Evolutionary conservation across 2,888 invertebrate genomes (phyloP).

Genomic region (Philhelius pedissequus): DNA sequence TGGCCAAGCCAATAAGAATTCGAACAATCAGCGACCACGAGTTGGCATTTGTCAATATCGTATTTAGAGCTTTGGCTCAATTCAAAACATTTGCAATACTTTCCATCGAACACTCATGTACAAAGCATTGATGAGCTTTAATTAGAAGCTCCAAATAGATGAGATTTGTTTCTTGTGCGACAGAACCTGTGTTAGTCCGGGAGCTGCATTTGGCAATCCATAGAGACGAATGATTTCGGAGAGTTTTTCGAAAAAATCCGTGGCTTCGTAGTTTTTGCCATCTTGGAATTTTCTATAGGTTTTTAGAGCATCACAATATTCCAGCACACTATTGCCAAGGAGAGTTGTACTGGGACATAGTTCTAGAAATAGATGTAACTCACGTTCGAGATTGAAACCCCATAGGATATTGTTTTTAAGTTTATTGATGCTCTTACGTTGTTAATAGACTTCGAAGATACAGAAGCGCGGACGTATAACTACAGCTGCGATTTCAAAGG

Average conservation of each 20-base stretch:
- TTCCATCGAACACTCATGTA: constrained; percentile 93
- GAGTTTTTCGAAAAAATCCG: constrained; percentile 74
- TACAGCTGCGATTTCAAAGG: constrained; percentile 81
- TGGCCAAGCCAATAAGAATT: constrained; percentile 89
- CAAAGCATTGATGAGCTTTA: constrained; percentile 91
- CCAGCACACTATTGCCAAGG: constrained; percentile 80
- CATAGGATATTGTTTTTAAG: constrained; percentile 77
- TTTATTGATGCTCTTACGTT: constrained; percentile 70
- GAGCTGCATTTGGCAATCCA: constrained; percentile 72
- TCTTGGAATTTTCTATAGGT: constrained; percentile 77
- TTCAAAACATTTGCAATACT: constrained; percentile 90
- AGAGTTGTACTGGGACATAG: constrained; percentile 80
- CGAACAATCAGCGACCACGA: constrained; percentile 91
- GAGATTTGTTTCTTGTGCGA: constrained; percentile 78
- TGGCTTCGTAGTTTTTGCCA: constrained; percentile 72
- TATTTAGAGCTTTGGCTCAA: constrained; percentile 84
- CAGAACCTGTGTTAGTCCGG: constrained; percentile 73
- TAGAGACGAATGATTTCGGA: constrained; percentile 75
- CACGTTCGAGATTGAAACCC: constrained; percentile 80
- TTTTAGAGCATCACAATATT: constrained; percentile 77
- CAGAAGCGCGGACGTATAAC: constrained; percentile 79
- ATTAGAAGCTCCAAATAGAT: constrained; percentile 89
- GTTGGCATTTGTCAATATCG: constrained; percentile 83
- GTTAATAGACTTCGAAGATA: constrained; percentile 75
- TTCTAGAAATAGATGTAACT: constrained; percentile 80